Conservation (phyloP, 1,140 invertebrate species). For the Cylas formicarius region DNA sequence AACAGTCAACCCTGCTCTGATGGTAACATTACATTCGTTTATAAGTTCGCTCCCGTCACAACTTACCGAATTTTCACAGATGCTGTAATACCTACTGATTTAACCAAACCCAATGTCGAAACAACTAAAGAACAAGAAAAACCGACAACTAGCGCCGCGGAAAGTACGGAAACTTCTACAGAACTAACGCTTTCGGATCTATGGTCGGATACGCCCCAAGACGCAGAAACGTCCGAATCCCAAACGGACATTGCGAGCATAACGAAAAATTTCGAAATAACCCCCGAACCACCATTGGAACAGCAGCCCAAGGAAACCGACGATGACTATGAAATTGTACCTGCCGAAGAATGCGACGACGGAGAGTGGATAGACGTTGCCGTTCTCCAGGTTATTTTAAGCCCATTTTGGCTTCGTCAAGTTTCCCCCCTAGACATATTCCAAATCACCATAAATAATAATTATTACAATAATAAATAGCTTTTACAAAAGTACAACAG, state of each 20-base stretch:
- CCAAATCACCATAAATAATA: too few species aligned
- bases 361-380: conserved; percentile 49
- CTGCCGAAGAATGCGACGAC: conserved; percentile 52
- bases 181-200: too few species aligned
- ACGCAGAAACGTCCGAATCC: too few species aligned
- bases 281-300: conserved; percentile 34
- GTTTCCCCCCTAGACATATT: too few species aligned
- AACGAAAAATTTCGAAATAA: conserved; percentile 31
- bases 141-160: too few species aligned
- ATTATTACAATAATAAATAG: too few species aligned
- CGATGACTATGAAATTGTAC: conserved; percentile 46
- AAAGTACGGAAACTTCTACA: too few species aligned
- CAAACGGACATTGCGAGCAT: conserved; percentile 23
- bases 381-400: conserved; percentile 5
- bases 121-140: conserved; percentile 11
- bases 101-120: conserved; percentile 47
- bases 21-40: conserved; percentile 44
- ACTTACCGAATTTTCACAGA: too few species aligned
- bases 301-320: conserved; percentile 24
- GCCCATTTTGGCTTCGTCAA: too few species aligned
- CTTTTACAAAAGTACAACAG: too few species aligned
- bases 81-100: conserved; percentile 50
- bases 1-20: conserved; percentile 64
- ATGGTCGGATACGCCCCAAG: too few species aligned
- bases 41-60: too few species aligned